These are phyloP conservation scores for Calyptomena viridis DNA, from an alignment of 2,113 vertebrate genomes.

Conservation along the genomic window DNA sequence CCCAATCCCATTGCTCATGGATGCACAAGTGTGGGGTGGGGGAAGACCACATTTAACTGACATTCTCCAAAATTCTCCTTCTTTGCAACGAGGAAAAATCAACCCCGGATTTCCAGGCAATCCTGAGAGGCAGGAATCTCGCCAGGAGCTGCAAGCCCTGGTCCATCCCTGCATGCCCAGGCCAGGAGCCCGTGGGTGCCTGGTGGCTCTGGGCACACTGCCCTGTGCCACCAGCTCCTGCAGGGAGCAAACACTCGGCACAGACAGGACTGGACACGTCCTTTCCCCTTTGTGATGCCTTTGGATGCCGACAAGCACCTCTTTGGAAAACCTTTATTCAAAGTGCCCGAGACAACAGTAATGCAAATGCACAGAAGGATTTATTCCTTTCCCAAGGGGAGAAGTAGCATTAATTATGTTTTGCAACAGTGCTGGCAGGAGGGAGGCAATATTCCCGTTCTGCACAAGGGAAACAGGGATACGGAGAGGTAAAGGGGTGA, in stretches of 20 bases:
- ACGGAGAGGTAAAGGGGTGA: background rate
- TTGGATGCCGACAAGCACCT: background rate
- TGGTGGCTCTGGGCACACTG: background rate
- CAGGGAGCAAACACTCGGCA: background rate
- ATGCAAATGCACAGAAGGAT: fast-evolving
- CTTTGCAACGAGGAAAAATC: background rate
- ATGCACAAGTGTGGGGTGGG: background rate
- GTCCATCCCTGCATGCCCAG: background rate
- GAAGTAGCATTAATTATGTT: background rate
- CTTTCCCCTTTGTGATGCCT: background rate
- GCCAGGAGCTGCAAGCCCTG: background rate
- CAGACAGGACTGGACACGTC: conserved; percentile 14
- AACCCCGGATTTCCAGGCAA: background rate
- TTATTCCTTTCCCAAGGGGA: background rate
- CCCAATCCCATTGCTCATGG: background rate
- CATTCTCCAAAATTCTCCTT: background rate
- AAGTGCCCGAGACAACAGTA: background rate
- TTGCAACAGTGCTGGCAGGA: background rate
- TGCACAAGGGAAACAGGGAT: background rate
- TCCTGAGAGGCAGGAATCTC: fast-evolving
- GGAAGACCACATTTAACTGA: fast-evolving
- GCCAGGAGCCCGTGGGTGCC: background rate
- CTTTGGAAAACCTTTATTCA: background rate
- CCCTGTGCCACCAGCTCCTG: background rate
- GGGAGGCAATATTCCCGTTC: background rate